phyloP scores from a whole-genome alignment of 2,113 vertebrate species.

The Romanogobio albipinnatus region DNA sequence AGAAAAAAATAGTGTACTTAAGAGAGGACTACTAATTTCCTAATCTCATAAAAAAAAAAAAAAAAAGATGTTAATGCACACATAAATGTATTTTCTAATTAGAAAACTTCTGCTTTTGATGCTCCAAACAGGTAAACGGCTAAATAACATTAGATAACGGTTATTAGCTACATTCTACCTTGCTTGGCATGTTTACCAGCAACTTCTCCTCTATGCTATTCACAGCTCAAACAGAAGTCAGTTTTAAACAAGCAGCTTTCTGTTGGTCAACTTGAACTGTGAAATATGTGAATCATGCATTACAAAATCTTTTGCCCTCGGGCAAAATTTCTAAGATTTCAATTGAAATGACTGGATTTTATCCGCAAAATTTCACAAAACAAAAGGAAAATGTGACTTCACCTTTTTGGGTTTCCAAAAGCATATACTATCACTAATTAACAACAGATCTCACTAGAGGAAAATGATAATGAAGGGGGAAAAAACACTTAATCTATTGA shows the following conservation, averaged over 20 bases:
- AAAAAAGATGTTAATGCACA: too few species aligned
- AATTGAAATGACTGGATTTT: not conserved
- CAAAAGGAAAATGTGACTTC: not conserved
- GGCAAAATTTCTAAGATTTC: not conserved
- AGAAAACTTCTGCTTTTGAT: not conserved
- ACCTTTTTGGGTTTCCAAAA: not conserved
- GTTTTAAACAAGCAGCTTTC: not conserved
- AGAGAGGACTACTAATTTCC: too few species aligned
- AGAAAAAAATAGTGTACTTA: too few species aligned
- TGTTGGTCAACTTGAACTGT: not conserved
- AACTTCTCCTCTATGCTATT: not conserved
- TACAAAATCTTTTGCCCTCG: not conserved
- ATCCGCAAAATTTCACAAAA: not conserved
- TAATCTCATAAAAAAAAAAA: too few species aligned
- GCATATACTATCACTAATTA: not conserved
- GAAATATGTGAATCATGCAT: not conserved
- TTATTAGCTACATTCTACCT: not conserved
- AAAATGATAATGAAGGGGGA: not conserved
- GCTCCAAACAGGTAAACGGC: not conserved
- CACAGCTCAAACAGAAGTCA: too few species aligned
- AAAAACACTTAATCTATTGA: not conserved
- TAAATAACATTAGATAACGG: not conserved
- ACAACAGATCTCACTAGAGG: not conserved
- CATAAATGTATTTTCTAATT: not conserved
- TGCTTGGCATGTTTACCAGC: not conserved